phyloP scores from a whole-genome alignment of 2,888 invertebrate genomes.

The Andrena trimmerana region DNA sequence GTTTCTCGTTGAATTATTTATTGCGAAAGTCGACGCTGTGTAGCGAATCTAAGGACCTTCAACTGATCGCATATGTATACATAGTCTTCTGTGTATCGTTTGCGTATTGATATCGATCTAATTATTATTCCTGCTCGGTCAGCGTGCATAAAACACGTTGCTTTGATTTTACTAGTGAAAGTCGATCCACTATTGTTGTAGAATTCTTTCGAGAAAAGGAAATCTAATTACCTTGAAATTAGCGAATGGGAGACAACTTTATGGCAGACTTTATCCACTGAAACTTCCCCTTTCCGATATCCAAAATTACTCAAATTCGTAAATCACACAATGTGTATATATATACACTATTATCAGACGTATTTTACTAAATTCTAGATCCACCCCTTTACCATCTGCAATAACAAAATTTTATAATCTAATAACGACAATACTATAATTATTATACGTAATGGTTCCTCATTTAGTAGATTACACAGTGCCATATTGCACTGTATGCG shows the following conservation, averaged over 20 bases:
- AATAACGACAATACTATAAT: no score
- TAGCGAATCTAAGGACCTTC: slow-evolving; percentile 40
- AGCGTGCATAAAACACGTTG: not conserved
- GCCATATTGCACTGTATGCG: slow-evolving; percentile 14
- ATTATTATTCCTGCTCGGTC: slow-evolving; percentile 21
- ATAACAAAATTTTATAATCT: no score
- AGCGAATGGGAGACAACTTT: no score
- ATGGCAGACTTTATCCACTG: no score
- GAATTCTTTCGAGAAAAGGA: slow-evolving; percentile 8
- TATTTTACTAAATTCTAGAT: no score
- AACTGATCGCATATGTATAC: slow-evolving; percentile 1
- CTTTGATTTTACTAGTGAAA: slow-evolving; percentile 20
- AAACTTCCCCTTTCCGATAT: no score
- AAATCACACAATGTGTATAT: no score
- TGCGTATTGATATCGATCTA: slow-evolving; percentile 25
- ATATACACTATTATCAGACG: no score
- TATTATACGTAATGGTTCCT: not conserved
- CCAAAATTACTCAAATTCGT: no score
- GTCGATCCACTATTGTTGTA: slow-evolving; percentile 2
- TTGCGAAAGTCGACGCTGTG: slow-evolving; percentile 20
- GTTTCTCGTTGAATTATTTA: slow-evolving; percentile 46
- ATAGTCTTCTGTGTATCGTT: not conserved
- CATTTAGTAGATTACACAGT: slow-evolving; percentile 3
- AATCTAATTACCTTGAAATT: not conserved
- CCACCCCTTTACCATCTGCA: no score